Percentiles rank a stretch among this genome's conserved stretches.
These are phyloP conservation scores for Unio pictorum DNA, from an alignment of 2,888 invertebrate genomes.

Conservation along the genomic window DNA sequence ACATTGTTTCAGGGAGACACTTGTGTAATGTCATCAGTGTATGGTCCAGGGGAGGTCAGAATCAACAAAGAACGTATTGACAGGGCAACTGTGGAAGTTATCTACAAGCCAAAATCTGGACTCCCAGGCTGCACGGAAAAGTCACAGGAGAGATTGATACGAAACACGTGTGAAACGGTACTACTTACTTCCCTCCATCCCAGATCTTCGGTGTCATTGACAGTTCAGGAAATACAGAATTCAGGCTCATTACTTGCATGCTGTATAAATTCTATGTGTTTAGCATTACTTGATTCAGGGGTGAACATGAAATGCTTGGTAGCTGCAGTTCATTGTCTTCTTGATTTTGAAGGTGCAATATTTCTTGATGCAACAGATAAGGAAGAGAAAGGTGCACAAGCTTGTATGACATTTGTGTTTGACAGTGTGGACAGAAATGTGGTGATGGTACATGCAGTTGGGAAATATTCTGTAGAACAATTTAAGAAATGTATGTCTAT, in stretches of 20 bases:
- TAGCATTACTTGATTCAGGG: conserved; percentile 87
- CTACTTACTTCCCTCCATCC: conserved; percentile 84
- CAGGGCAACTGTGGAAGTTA: conserved; percentile 84
- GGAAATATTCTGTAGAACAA: conserved; percentile 54
- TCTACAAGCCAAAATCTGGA: conserved; percentile 84
- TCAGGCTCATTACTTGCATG: conserved; percentile 79
- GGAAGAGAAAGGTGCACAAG: conserved; percentile 69
- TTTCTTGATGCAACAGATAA: conserved; percentile 78
- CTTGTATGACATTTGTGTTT: conserved; percentile 61
- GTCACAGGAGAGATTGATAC: conserved; percentile 82
- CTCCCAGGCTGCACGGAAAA: conserved; percentile 81
- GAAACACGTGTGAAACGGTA: conserved; percentile 84
- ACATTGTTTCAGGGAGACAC: conserved; percentile 78
- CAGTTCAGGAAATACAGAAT: conserved; percentile 90
- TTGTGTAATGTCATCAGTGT: conserved; percentile 82
- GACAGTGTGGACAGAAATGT: conserved; percentile 56
- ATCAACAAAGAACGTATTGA: conserved; percentile 83
- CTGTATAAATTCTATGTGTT: conserved; percentile 85
- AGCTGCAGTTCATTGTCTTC: conserved; percentile 84
- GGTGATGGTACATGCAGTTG: conserved; percentile 53
- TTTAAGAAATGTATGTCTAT: conserved; percentile 51
- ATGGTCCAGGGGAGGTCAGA: conserved; percentile 87
- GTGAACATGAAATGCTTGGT: conserved; percentile 87
- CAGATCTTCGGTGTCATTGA: conserved; percentile 83
- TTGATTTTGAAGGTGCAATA: conserved; percentile 76